Evolutionary conservation across 2,888 invertebrate genomes (phyloP), one percentile per base, ranked within the genome.

Genomic region (Caenorhabditis virilis): DNA sequence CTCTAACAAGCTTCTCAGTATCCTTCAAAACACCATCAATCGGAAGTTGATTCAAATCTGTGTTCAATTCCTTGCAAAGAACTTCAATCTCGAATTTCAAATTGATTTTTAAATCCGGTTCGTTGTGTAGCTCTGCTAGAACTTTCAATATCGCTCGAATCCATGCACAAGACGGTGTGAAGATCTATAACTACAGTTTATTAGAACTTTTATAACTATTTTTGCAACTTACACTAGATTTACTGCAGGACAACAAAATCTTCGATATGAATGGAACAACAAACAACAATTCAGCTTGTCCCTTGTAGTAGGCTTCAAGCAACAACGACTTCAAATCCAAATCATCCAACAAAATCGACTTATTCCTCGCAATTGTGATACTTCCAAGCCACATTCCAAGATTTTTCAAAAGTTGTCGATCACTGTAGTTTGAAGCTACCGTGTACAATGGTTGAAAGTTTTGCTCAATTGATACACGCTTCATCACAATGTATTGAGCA

Each of bases 21-120:
- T 95, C 94, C 85, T 94, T 93, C 71, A 98, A 85, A 81, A 92
- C 91, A 63, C 90, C 87, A 0, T 90, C 88, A 0, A 93, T 92
- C 83, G 92, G 93, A 43, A 95, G 83, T 73, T 92, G 91, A 71
- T 66, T 54, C 27, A 82, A 61, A 54, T 80, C 77, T 15, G 80
- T 73, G 22, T 58, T 61, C 36, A 83, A 59, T 26, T 80, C 82
- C 50, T 82, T 82, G 69, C 80, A 82, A 27, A 82, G 56, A 36
- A 98, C 97, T 88, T 95, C 95, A 79, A 99, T 95, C 87, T 99
- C 98, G 86, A 99, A 99, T 86, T 98, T 98, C 20, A 99, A 87
- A 85, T 97, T 98, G 20, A 98, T 86, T 85, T 98, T 98, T 53
- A 98, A 87, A 82, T 95, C 95, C 0, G 90, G 92, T 83, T 97